Evolutionary conservation across 2,113 vertebrate genomes (phyloP), one percentile per base, ranked within the genome.

Genomic region (Thalassarche chlororhynchos): DNA sequence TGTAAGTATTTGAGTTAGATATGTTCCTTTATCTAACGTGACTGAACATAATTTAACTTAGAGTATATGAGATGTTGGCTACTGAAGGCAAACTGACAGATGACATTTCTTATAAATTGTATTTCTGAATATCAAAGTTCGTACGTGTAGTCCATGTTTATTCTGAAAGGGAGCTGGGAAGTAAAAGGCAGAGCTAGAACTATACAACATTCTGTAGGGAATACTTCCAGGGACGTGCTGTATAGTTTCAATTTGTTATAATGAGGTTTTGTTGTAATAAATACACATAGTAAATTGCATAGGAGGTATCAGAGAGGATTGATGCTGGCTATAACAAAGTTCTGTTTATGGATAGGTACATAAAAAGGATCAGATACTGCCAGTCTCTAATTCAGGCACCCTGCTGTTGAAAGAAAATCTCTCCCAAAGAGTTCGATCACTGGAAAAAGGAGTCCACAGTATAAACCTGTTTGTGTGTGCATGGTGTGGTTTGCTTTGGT

Each of bases 1-100:
- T 93, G 91, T 89, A 95, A 96, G 94, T 96, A 81, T 97, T 96
- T 96, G 93, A 97, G 77, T 96, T 95, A 78, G 93, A 78, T 65
- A 66, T 31, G 78, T 95, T 96, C 71, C 61, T 90, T 96, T 94
- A 95, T 95, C 66, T 86, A 46, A 95, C 10, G 61, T 96, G 91
- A 93, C 83, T 96, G 94, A 97, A 92, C 94, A 96, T 95, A 97
- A 88, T 94, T 95, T 82, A 84, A 87, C 57, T 17, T 2, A 17
- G 36, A 72, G 26, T 36, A 34, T 60, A 85, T 54, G 85, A 89
- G 74, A 52, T 68, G 76, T 34, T 93, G 92, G 85, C 65, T 93
- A 26, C 68, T 32, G 80, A 74, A 95, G 66, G 74, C 72, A 85
- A 88, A 90, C 54, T 89, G 93, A 76, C 85, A 95, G 76, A 42